Evolutionary conservation across 1,140 invertebrate genomes (phyloP), one percentile per base, ranked within the genome.

Genomic region (Chionoecetes opilio): DNA sequence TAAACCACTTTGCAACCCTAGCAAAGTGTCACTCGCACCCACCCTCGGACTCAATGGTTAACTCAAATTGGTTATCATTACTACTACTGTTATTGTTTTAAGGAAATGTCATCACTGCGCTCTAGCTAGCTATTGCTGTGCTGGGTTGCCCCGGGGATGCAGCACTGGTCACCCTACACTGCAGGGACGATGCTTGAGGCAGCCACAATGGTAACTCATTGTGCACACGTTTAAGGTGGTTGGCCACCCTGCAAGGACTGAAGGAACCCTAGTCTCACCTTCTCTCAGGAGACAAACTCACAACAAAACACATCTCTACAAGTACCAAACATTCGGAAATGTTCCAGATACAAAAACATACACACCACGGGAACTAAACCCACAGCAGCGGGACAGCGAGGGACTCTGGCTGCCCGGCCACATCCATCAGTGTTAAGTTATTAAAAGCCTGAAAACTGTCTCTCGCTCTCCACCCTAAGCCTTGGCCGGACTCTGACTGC

Each of bases 401-500:
- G 63, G 63, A 75, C 21, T 75, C n/a, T 75, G 63, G 63, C 63
- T 75, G 63, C 26, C 5, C n/a, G 21, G 63, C 63, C n/a, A 75
- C n/a, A 75, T n/a, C 63, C 37, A 89, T 89, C 41, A 26, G 21
- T 89, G 87, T 89, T 89, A 89, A 89, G 41, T 89, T 41, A 89
- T 41, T 46, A 89, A 46, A 92, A 92, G 82, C 63, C 63, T 75
- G 63, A 75, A 75, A 75, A 75, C n/a, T 26, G 63, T n/a, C 63
- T 75, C 63, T 82, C 91, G 26, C 63, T 53, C 63, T 91, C 34
- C 26, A 82, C 46, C 86, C 93, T 94, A 94, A 82, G 41, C 92
- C 82, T 95, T 95, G 46, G 85, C 63, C 32, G 94, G 94, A 87
- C 94, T 95, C 38, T 95, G 94, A 92, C 90, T 88, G 46, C 84